Conservation (phyloP, 2,113 vertebrate species). For the Gobiocypris rarus region DNA sequence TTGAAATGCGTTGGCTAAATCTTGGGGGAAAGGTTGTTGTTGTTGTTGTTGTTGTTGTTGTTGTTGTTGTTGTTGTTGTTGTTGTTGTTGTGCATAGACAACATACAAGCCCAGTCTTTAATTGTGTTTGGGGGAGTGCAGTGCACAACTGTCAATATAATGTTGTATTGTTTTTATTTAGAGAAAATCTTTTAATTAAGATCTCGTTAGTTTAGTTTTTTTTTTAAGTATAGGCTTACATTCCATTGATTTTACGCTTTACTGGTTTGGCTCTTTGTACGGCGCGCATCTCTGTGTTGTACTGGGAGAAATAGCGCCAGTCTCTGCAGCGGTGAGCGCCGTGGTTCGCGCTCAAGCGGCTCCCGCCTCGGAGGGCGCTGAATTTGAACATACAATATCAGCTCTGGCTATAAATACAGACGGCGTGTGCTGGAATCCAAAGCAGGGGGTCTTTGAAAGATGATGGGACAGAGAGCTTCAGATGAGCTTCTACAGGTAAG, state of each 20-base stretch:
- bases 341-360: constrained; percentile 49
- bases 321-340: constrained; percentile 43
- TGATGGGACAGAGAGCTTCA: background rate
- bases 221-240: background rate
- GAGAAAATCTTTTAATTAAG: background rate
- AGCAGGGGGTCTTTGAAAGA: background rate
- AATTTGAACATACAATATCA: constrained; percentile 43
- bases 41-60: too few relatives aligned
- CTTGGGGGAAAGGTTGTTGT: too few relatives aligned
- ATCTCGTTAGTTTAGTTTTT: background rate
- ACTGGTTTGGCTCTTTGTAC: background rate
- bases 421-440: constrained; percentile 2
- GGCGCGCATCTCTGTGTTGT: background rate
- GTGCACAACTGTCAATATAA: background rate
- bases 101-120: too few relatives aligned
- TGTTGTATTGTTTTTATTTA: background rate
- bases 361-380: constrained; percentile 57
- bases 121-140: too few relatives aligned
- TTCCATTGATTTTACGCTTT: background rate
- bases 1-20: too few relatives aligned
- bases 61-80: too few relatives aligned
- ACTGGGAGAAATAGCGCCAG: background rate
- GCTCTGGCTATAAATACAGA: constrained; percentile 57
- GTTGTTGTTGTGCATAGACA: too few relatives aligned
- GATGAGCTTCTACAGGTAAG: background rate